A percentile compares a stretch with the other conserved stretches of the same genome.
These are phyloP conservation scores for Sardinella longiceps DNA, from an alignment of 2,797 vertebrate species.

Conservation along the genomic window DNA sequence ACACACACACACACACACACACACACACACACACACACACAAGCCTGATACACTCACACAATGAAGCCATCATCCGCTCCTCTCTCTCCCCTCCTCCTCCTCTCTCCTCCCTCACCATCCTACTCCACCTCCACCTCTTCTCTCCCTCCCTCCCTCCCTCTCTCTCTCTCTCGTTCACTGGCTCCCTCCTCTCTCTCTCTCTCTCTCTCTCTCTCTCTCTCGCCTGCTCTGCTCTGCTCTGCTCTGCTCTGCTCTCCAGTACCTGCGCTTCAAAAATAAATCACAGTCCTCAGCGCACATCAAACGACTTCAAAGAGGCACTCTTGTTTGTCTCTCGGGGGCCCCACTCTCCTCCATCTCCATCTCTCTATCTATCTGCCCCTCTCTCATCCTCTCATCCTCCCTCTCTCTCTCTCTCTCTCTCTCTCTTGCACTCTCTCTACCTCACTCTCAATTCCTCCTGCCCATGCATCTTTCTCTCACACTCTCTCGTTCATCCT, in stretches of 20 bases:
- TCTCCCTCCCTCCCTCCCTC: no score
- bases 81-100: slow-evolving; percentile 29
- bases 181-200: neutral
- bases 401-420: neutral
- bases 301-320: slow-evolving; percentile 50
- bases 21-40: no score
- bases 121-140: neutral
- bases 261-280: slow-evolving; percentile 38
- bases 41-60: no score
- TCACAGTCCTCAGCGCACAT: slow-evolving; percentile 47
- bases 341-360: slow-evolving; percentile 27
- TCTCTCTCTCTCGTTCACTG: no score
- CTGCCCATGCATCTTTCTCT: neutral
- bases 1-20: no score
- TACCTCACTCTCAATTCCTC: neutral
- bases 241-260: slow-evolving; percentile 4
- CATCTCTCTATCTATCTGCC: neutral
- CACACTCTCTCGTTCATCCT: neutral
- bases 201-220: slow-evolving; percentile 7
- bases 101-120: slow-evolving; percentile 2
- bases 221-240: neutral
- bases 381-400: neutral
- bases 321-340: slow-evolving; percentile 44
- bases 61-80: slow-evolving; percentile 8
- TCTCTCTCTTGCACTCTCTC: neutral